These are phyloP conservation scores for Drosophila ogumai DNA, from an alignment of 1,140 invertebrate species.

Conservation along the genomic window DNA sequence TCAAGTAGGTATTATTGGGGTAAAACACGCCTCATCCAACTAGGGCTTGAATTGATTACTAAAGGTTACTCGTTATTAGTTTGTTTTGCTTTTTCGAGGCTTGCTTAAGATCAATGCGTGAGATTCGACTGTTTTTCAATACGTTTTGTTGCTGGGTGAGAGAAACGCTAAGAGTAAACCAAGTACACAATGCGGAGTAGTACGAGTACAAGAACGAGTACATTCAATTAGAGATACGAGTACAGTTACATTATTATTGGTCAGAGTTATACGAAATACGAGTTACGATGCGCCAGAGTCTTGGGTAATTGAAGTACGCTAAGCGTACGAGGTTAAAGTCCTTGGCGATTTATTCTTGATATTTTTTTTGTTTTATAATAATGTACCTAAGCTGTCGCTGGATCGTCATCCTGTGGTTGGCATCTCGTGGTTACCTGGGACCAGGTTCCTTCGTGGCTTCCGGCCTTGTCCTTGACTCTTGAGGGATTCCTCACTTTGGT, in stretches of 20 bases:
- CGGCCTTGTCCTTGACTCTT: slow-evolving; percentile 33
- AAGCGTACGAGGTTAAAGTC: slow-evolving; percentile 48
- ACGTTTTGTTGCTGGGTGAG: slow-evolving; percentile 51
- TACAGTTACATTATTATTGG: slow-evolving; percentile 65
- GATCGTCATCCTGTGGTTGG: slow-evolving; percentile 46
- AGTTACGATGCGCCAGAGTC: slow-evolving; percentile 70
- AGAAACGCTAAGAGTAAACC: slow-evolving; percentile 68
- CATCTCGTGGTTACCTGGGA: slow-evolving; percentile 44
- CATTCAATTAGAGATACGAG: slow-evolving; percentile 54
- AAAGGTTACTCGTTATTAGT: slow-evolving; percentile 35
- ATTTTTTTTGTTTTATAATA: slow-evolving; percentile 12
- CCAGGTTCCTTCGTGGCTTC: slow-evolving; percentile 19
- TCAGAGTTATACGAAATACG: slow-evolving; percentile 76
- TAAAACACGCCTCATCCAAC: slow-evolving; percentile 37
- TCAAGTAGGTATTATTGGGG: slow-evolving; percentile 29
- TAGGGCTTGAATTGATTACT: slow-evolving; percentile 43
- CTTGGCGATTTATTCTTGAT: slow-evolving; percentile 55
- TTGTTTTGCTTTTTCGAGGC: slow-evolving; percentile 50
- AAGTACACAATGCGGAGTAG: slow-evolving; percentile 67
- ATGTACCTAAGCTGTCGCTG: slow-evolving; percentile 68
- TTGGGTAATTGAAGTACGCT: slow-evolving; percentile 59
- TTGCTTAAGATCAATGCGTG: slow-evolving; percentile 55
- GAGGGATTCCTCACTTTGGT: slow-evolving; percentile 31
- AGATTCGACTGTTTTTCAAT: slow-evolving; percentile 27
- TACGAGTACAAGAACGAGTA: slow-evolving; percentile 62